Percentiles rank a stretch among this genome's conserved stretches.
Conservation (phyloP, 92 coral and sea anemone species). For the Actinostola sp. region DNA sequence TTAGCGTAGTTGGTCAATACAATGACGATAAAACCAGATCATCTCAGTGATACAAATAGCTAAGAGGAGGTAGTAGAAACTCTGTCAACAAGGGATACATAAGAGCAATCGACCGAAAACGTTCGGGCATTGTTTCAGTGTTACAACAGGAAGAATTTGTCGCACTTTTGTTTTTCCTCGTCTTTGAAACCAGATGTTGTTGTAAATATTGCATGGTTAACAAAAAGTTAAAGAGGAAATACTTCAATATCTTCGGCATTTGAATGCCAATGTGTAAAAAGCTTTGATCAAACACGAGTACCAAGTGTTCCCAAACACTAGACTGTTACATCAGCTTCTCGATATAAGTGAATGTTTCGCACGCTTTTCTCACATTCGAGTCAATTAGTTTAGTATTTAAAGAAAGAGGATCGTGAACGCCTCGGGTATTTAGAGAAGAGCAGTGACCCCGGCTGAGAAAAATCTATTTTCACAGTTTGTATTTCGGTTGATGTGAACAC, state of each 20-base stretch:
- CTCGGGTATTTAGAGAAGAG: too few relatives aligned
- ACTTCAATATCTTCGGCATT: background rate
- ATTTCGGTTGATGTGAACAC: too few relatives aligned
- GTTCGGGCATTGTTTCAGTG: too few relatives aligned
- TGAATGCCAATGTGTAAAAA: background rate
- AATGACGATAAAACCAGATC: too few relatives aligned
- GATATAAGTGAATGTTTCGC: background rate
- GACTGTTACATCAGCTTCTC: background rate
- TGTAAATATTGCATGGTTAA: slow-evolving; percentile 7
- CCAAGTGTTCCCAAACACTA: background rate
- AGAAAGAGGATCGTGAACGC: background rate
- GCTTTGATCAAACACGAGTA: slow-evolving; percentile 5
- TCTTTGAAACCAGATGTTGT: slow-evolving; percentile 6
- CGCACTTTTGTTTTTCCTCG: background rate
- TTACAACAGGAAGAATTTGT: too few relatives aligned
- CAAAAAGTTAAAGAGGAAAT: background rate
- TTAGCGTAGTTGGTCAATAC: too few relatives aligned
- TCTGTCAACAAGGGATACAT: too few relatives aligned
- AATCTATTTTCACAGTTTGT: background rate
- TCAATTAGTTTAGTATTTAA: background rate
- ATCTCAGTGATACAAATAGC: too few relatives aligned
- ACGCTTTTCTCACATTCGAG: slow-evolving; percentile 6
- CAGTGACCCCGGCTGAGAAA: too few relatives aligned
- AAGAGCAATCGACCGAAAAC: too few relatives aligned
- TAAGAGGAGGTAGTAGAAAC: too few relatives aligned